Evolutionary conservation across 2,797 vertebrate genomes (phyloP).

Genomic region (Myotis vivesi): DNA sequence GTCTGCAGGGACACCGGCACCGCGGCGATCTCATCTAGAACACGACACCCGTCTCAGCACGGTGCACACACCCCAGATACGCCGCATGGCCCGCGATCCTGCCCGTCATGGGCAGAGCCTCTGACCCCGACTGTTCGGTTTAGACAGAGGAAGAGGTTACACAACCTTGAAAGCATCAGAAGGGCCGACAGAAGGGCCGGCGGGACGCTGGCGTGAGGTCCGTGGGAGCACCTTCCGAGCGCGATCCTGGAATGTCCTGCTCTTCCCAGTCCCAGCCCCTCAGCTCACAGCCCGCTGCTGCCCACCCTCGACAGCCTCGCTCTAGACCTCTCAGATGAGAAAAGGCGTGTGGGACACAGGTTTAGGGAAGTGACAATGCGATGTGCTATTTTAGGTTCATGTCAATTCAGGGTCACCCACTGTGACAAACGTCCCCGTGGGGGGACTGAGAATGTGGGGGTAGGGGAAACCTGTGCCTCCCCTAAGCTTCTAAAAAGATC

Average conservation of each 20-base stretch:
- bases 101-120: accelerated
- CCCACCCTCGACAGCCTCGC: too few relatives aligned
- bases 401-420: too few relatives aligned
- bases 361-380: not conserved
- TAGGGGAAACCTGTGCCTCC: not conserved
- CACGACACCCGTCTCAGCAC: accelerated
- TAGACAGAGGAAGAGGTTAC: not conserved
- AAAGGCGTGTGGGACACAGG: accelerated
- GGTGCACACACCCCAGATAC: accelerated
- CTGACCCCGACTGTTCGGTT: too few relatives aligned
- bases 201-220: not conserved
- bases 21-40: conserved; percentile 90
- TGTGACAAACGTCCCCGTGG: not conserved
- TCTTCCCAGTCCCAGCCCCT: not conserved
- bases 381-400: too few relatives aligned
- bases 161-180: not conserved
- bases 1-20: conserved; percentile 89
- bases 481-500: not conserved
- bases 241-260: not conserved
- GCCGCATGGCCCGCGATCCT: accelerated
- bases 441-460: not conserved
- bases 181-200: too few relatives aligned
- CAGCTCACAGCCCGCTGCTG: too few relatives aligned
- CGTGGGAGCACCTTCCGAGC: not conserved
- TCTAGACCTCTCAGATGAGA: not conserved